phyloP scores from a whole-genome alignment of 2,113 vertebrate species.

The Antechinus stuartii region DNA sequence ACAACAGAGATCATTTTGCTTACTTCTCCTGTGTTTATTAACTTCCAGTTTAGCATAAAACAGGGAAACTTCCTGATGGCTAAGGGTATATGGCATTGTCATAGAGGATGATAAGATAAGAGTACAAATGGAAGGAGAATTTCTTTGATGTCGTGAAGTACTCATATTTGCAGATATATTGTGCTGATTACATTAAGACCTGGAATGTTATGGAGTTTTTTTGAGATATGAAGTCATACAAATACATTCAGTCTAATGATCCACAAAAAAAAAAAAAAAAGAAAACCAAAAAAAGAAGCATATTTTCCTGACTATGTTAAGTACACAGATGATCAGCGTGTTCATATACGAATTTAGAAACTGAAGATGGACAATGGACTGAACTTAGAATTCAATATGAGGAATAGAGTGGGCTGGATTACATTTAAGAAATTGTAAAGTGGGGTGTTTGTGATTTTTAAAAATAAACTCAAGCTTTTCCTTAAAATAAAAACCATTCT shows the following conservation, averaged over 20 bases:
- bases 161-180: neutral
- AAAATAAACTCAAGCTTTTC: neutral
- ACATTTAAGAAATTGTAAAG: neutral
- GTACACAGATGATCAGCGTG: neutral
- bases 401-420: neutral
- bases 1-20: neutral
- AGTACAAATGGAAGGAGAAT: neutral
- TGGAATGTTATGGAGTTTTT: neutral
- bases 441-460: neutral
- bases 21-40: neutral
- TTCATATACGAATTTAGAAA: neutral
- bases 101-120: neutral
- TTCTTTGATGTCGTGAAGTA: neutral
- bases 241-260: neutral
- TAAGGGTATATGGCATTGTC: neutral
- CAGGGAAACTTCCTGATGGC: neutral
- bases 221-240: neutral
- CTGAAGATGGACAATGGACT: neutral
- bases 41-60: neutral
- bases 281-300: neutral
- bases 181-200: neutral
- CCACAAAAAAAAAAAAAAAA: neutral
- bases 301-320: neutral
- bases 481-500: neutral
- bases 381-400: neutral